Evolutionary conservation across 1,140 invertebrate species (phyloP).

Genomic region (Bombus pyrosoma): DNA sequence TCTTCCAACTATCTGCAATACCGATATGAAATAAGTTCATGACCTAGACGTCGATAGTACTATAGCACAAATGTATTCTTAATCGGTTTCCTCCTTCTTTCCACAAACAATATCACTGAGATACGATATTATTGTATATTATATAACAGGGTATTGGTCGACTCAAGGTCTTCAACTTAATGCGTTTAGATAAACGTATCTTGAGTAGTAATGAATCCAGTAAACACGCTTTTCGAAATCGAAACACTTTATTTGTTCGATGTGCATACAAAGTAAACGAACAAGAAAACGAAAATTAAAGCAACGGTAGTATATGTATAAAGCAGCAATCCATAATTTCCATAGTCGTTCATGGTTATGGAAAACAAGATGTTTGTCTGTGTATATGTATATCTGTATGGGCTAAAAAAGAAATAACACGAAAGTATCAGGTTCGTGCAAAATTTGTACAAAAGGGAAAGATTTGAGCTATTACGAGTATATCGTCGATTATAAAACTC

Average conservation of each 20-base stretch:
- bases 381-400: not conserved
- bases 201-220: conserved; percentile 18
- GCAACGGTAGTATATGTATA: not conserved
- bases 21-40: not conserved
- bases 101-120: not conserved
- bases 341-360: not conserved
- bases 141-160: not conserved
- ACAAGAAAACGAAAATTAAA: conserved; percentile 14
- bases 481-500: not conserved
- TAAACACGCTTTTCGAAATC: conserved; percentile 18
- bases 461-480: not conserved
- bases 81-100: not conserved
- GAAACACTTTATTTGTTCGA: conserved; percentile 32
- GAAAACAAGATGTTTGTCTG: not conserved
- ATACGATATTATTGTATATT: not conserved
- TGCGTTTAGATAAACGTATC: not conserved
- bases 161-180: not conserved
- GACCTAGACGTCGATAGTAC: not conserved
- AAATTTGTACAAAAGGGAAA: no score
- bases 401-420: not conserved
- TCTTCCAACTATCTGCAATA: not conserved
- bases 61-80: not conserved
- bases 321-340: not conserved
- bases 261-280: conserved; percentile 24
- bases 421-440: not conserved